Percentiles rank a stretch among this genome's conserved stretches.
phyloP scores from a whole-genome alignment of 1,140 invertebrate genomes.

The Macrocentrus cingulum region DNA sequence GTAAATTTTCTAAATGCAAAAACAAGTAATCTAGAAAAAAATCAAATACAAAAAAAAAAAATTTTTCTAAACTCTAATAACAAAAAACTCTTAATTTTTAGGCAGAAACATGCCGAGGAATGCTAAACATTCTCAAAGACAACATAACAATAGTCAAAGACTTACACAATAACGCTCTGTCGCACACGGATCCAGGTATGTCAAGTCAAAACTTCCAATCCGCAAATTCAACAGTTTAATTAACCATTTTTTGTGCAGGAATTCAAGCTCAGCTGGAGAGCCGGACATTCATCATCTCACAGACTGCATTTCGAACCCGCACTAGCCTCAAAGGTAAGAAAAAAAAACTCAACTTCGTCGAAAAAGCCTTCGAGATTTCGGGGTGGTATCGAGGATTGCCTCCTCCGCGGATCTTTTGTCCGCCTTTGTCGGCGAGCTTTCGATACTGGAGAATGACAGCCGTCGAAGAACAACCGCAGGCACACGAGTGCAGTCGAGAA shows the following conservation, averaged over 20 bases:
- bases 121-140: constrained; percentile 57
- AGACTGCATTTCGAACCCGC: constrained; percentile 46
- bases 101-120: constrained; percentile 59
- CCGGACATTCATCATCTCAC: constrained; percentile 47
- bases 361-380: background rate
- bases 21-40: background rate
- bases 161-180: constrained; percentile 63
- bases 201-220: background rate
- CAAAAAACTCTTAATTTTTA: constrained; percentile 33
- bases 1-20: constrained; percentile 20
- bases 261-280: constrained; percentile 62
- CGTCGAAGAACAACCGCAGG: constrained; percentile 39
- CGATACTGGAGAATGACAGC: constrained; percentile 38
- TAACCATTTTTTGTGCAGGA: constrained; percentile 48
- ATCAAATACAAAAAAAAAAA: too few species aligned
- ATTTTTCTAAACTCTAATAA: too few species aligned
- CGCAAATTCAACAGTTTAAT: background rate
- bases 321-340: constrained; percentile 49
- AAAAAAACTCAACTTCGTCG: background rate
- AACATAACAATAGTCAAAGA: constrained; percentile 60
- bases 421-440: background rate
- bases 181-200: constrained; percentile 60
- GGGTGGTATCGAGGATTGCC: background rate
- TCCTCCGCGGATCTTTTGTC: too few species aligned
- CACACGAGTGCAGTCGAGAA: constrained; percentile 1